Conservation (phyloP, 2,888 invertebrate species). For the Calameuta filiformis region DNA sequence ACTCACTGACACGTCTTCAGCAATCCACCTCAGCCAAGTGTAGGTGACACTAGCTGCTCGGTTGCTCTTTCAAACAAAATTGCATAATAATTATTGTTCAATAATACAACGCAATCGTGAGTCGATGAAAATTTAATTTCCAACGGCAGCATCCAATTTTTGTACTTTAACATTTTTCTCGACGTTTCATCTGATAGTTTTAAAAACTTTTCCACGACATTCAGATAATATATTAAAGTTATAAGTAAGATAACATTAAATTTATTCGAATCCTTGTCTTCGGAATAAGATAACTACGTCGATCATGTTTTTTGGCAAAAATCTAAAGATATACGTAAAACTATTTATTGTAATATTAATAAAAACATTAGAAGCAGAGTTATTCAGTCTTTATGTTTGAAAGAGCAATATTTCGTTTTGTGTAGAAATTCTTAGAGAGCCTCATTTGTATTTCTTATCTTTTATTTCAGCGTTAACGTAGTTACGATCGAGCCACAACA, state of each 20-base stretch:
- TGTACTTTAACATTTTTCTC: background rate
- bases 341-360: background rate
- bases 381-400: constrained; percentile 30
- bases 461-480: constrained; percentile 21
- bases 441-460: constrained; percentile 23
- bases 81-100: constrained; percentile 5
- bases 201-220: too few relatives aligned
- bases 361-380: background rate
- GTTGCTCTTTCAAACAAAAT: constrained; percentile 44
- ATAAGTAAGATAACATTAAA: too few relatives aligned
- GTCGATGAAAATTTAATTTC: background rate
- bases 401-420: constrained; percentile 37
- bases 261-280: too few relatives aligned
- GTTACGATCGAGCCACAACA: background rate
- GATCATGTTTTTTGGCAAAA: too few relatives aligned
- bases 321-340: too few relatives aligned
- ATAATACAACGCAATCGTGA: background rate
- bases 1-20: constrained; percentile 85
- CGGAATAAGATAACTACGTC: too few relatives aligned
- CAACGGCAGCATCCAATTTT: background rate
- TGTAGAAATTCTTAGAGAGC: constrained; percentile 21
- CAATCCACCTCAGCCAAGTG: constrained; percentile 84
- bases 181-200: background rate
- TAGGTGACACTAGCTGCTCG: constrained; percentile 73
- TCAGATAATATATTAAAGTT: too few relatives aligned